Base-by-base conservation (phyloP, 2,797 vertebrate genomes). In the Crenuchus spilurus region DNA sequence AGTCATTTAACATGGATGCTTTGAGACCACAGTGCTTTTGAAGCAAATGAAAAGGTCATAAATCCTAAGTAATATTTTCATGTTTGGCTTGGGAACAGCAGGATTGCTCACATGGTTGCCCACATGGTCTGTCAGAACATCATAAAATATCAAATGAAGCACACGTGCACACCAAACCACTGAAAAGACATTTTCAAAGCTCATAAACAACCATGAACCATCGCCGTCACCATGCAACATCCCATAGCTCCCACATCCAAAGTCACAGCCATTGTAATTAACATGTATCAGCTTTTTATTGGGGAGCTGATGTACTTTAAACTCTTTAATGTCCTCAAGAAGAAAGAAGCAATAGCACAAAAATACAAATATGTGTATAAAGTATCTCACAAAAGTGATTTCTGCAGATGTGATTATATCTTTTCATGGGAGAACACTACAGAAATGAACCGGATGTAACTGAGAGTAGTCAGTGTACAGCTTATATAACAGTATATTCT, bases 1-100 rank as follows among this genome's bases (percentile, higher is more conserved):
- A 60, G 51, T 62, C 26, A 28, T 37, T 48, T 63, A 35, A 44
- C 66, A 55, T 39, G 26, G 63, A 46, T 39, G 31, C 20, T 64
- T 37, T 44, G 30, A 44, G 74, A 14, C 9, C 31, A 37, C 16
- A 55, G 11, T 46, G 49, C 49, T 44, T 31, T 70, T 57, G 7
- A 46, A 58, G 35, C 35, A 60, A 49, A 67, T 22, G 62, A 48
- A 51, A 55, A 58, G 42, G 16, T 26, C 65, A 26, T 20, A 42
- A 55, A 26, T 63, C 24, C 6, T 4, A 58, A 58, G 37, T 5
- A 3, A 42, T 42, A 26, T 61, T 42, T 63, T 63, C 24, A 63
- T 42, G 39, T 42, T 63, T 26, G 22, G 22, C 20, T 42, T 16
- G 22, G 20, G 37, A 62, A 26, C 22, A n/a, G 20, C 24, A 44